Evolutionary conservation across 1,140 invertebrate genomes (phyloP), one percentile per base, ranked within the genome.

Genomic region (Antheraea mylitta): DNA sequence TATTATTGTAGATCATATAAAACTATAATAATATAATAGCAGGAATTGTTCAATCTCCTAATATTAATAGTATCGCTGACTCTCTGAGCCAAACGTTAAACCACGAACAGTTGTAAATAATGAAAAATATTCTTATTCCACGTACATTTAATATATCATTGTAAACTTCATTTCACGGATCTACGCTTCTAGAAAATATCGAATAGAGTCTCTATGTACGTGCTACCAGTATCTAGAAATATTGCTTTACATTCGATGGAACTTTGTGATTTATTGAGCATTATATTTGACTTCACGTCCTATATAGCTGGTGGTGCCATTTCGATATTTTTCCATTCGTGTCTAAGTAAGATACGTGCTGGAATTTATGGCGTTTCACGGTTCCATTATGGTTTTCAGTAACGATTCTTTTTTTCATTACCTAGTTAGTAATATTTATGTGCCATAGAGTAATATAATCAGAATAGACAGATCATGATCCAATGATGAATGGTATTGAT

Each of bases 161-260:
- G 45, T 53, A 53, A 13, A 53, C 45, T 53, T 53, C 11, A 53
- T 53, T 53, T 53, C 45, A 53, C 45, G 45, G 45, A 53, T 53
- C 45, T 53, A 53, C 45, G 45, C 45, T 53, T 53, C 45, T 53
- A 53, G 45, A 53, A 53, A 53, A 53, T 53, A 53, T 53, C 45
- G 45, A 53, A 53, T 53, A 53, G 45, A 53, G 45, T 53, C 45
- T 53, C 45, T 13, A 53, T 6, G 45, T 53, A 53, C 45, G 45
- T 53, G 45, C 45, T 53, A 53, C 45, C 11, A 53, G 45, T 53
- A 53, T 53, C 11, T 16, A 53, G 45, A 53, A 53, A 53, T 53
- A 53, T 53, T n/a, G 45, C 45, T 53, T 53, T 53, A 53, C 45
- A 53, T 53, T 53, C 45, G 45, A 53, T 53, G 13, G 45, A 53